Percentiles rank a stretch among this genome's conserved stretches.
phyloP scores from a whole-genome alignment of 1,140 invertebrate species.

The Belonocnema kinseyi region DNA sequence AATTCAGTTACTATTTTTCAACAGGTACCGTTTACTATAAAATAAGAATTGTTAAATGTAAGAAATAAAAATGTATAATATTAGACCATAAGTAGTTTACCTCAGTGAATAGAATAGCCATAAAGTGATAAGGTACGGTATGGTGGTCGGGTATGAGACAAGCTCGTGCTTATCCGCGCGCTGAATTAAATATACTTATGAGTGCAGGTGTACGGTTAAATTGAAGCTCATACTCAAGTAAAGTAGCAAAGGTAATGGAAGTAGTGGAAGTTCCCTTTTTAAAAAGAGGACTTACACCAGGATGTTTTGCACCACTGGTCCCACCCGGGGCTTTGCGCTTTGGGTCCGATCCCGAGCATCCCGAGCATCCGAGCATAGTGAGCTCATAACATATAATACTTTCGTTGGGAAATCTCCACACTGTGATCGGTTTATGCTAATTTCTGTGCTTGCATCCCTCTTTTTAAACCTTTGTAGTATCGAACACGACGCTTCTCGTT shows the following conservation, averaged over 20 bases:
- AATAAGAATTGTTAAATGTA: background rate
- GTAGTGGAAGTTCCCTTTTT: too few relatives aligned
- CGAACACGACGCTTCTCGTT: constrained; percentile 26
- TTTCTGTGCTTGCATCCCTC: constrained; percentile 50
- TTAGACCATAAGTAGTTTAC: background rate
- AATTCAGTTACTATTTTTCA: too few relatives aligned
- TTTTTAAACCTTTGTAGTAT: constrained; percentile 39
- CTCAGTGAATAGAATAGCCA: background rate
- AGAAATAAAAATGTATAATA: background rate
- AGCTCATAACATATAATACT: constrained; percentile 53
- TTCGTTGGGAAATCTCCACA: constrained; percentile 51
- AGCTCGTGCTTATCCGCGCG: constrained; percentile 2
- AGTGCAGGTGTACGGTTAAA: constrained; percentile 6
- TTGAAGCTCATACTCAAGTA: background rate
- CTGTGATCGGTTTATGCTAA: constrained; percentile 59
- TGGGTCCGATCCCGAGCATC: background rate
- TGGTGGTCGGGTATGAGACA: constrained; percentile 4
- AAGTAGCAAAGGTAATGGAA: too few relatives aligned
- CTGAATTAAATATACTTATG: constrained; percentile 8
- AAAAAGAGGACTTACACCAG: constrained; percentile 1
- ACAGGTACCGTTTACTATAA: too few relatives aligned
- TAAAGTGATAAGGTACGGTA: background rate
- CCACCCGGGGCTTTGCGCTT: constrained; percentile 6
- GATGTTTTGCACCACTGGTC: constrained; percentile 16
- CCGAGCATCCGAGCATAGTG: background rate